These are phyloP conservation scores for Smutsia temminckii DNA, from an alignment of 2,797 vertebrate genomes.

Conservation along the genomic window DNA sequence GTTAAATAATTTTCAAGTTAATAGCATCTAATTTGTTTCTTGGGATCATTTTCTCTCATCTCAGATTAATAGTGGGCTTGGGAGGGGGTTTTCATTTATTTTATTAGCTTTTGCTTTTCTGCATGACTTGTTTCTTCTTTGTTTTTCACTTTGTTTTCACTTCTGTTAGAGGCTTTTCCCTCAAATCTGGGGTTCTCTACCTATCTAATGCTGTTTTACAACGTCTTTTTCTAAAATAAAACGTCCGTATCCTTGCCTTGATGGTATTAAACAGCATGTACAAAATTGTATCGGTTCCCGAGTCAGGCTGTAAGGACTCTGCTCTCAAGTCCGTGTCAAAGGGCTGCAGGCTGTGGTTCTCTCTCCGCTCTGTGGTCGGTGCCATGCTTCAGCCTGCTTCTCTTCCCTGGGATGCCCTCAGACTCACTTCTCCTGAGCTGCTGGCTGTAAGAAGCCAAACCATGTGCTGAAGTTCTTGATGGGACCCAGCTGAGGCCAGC, in stretches of 20 bases:
- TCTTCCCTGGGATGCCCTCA: neutral
- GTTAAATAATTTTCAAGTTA: neutral
- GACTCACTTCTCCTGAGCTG: neutral
- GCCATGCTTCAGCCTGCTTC: too few relatives aligned
- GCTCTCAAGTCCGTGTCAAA: rapidly evolving
- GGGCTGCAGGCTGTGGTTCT: neutral
- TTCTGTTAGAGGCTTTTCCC: neutral
- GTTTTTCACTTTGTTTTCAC: neutral
- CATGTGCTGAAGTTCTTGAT: neutral
- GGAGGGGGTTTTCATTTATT: neutral
- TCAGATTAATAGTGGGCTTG: neutral
- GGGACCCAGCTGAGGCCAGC: neutral
- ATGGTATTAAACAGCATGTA: neutral
- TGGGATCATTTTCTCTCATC: neutral
- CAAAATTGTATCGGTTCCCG: rapidly evolving
- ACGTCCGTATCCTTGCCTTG: rapidly evolving
- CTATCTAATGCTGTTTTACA: neutral
- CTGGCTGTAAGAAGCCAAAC: neutral
- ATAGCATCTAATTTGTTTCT: neutral
- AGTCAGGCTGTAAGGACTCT: rapidly evolving
- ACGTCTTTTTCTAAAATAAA: neutral
- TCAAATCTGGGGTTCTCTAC: neutral
- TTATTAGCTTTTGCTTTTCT: neutral
- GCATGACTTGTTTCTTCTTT: neutral
- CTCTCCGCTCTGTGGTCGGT: too few relatives aligned